A percentile compares a stretch with the other conserved stretches of the same genome.
These are phyloP conservation scores for Anguilla obscura DNA, from an alignment of 2,797 vertebrate genomes.

Conservation along the genomic window DNA sequence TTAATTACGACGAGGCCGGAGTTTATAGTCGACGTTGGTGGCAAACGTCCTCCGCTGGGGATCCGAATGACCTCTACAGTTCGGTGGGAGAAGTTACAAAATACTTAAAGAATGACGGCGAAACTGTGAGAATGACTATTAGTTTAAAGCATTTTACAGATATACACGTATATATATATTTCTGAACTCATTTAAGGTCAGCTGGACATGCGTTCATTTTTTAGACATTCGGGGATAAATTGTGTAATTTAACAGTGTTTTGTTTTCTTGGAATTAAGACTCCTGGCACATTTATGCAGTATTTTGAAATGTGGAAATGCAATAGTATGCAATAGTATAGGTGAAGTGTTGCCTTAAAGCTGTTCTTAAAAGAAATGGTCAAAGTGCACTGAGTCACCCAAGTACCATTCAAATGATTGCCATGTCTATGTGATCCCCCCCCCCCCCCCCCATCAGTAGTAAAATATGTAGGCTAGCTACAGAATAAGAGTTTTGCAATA, in stretches of 20 bases:
- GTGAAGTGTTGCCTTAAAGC: background rate
- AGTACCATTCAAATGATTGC: background rate
- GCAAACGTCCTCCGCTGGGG: background rate
- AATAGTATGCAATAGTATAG: background rate
- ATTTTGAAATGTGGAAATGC: background rate
- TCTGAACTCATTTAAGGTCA: background rate
- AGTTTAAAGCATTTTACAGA: background rate
- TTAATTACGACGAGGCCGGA: background rate
- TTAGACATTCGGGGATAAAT: background rate
- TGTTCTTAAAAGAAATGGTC: background rate
- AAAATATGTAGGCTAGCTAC: background rate
- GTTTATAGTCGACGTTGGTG: background rate
- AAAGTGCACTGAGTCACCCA: background rate
- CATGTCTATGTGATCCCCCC: background rate
- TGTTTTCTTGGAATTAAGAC: background rate
- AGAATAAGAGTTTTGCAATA: background rate
- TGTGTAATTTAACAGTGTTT: background rate
- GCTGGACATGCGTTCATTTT: background rate
- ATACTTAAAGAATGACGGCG: background rate
- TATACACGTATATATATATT: background rate
- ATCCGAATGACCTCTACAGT: slow-evolving; percentile 2
- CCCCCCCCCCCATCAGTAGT: background rate
- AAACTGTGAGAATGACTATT: background rate
- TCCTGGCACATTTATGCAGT: background rate
- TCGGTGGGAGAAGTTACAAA: background rate